Percentiles rank a stretch among this genome's conserved stretches.
Evolutionary conservation across 1,140 invertebrate species (phyloP).

Genomic region (Elysia chlorotica): DNA sequence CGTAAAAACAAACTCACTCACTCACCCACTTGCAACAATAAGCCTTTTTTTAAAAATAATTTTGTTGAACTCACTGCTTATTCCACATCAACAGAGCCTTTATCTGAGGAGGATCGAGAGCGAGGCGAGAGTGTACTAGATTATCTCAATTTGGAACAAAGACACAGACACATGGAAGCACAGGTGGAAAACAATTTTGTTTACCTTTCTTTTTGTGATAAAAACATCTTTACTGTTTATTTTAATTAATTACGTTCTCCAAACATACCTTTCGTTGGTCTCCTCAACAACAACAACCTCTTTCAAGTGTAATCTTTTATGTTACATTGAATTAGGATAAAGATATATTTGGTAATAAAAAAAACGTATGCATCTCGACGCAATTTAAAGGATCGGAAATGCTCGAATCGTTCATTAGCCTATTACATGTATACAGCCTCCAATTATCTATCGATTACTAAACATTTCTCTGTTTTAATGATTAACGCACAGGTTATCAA

Average conservation of each 20-base stretch:
- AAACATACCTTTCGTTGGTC: no score
- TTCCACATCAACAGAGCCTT: not conserved
- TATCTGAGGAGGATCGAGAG: not conserved
- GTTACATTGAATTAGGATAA: not conserved
- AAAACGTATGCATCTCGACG: not conserved
- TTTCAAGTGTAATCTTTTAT: not conserved
- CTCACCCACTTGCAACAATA: not conserved
- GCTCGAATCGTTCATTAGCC: not conserved
- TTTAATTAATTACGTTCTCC: no score
- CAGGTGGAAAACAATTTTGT: not conserved
- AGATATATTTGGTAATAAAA: not conserved
- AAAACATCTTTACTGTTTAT: no score
- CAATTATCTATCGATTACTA: not conserved
- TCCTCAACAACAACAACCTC: not conserved
- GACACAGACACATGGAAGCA: constrained; percentile 11
- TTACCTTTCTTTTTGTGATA: not conserved
- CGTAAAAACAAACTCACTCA: not conserved
- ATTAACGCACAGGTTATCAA: not conserved
- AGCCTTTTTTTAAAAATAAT: not conserved
- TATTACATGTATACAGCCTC: not conserved
- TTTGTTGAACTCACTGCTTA: not conserved
- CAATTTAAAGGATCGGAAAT: no score
- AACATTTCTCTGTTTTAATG: not conserved
- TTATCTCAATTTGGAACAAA: constrained; percentile 7
- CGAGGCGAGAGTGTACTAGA: constrained; percentile 3